Conservation (phyloP, 2,113 vertebrate species). For the Lethenteron camtschaticum region DNA sequence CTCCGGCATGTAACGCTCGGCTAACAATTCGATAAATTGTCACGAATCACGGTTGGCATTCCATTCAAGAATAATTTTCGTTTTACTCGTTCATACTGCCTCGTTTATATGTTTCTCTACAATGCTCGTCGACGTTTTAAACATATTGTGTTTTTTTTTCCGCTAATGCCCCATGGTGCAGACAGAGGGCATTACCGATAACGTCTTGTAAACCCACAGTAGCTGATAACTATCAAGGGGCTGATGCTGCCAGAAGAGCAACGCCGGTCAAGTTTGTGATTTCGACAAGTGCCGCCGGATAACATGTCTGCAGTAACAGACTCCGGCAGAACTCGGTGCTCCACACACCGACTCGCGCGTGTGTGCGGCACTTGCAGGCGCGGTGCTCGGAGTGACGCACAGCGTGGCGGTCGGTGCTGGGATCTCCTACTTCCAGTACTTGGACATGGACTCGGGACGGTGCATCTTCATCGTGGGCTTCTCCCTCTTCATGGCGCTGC, state of each 20-base stretch:
- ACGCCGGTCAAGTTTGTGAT: neutral
- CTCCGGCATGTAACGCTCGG: neutral
- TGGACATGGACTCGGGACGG: constrained; percentile 44
- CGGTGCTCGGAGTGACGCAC: constrained; percentile 38
- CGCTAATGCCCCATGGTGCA: too few relatives aligned
- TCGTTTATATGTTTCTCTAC: too few relatives aligned
- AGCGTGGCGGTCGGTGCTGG: constrained; percentile 33
- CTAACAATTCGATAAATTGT: neutral
- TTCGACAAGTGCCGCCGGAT: neutral
- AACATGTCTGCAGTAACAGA: neutral
- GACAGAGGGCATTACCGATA: neutral
- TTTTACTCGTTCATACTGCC: too few relatives aligned
- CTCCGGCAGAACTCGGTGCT: too few relatives aligned
- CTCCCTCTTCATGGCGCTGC: constrained; percentile 45
- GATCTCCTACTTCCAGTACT: constrained; percentile 42
- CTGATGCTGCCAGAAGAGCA: neutral
- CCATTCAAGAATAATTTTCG: too few relatives aligned
- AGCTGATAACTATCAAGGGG: neutral
- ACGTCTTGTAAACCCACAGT: neutral
- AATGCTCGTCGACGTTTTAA: too few relatives aligned
- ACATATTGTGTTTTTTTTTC: too few relatives aligned
- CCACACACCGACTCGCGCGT: neutral
- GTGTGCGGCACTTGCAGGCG: constrained; percentile 22
- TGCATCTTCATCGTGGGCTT: constrained; percentile 61
- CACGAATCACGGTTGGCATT: neutral